Evolutionary conservation across 2,113 vertebrate species (phyloP).

Genomic region (Todiramphus saurophagus): DNA sequence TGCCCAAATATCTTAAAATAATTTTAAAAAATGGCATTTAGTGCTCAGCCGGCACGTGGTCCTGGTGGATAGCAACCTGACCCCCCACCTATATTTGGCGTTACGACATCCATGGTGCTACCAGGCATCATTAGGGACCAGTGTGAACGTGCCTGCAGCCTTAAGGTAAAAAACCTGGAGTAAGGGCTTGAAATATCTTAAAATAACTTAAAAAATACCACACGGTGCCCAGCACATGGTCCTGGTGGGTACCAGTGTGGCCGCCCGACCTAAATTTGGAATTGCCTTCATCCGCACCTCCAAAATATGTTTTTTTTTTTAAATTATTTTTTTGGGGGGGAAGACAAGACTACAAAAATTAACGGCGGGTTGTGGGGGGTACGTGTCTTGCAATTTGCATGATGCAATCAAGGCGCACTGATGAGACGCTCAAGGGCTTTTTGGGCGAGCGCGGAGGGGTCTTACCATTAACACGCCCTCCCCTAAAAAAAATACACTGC

Average conservation of each 20-base stretch:
- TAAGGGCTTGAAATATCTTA: neutral
- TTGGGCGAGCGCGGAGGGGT: neutral
- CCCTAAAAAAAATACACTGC: neutral
- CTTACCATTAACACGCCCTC: neutral
- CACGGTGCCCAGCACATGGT: no score
- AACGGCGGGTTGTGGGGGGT: neutral
- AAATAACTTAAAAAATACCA: neutral
- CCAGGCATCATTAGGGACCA: neutral
- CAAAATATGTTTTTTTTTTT: neutral
- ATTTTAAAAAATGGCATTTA: no score
- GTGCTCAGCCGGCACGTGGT: no score
- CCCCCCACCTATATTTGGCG: neutral
- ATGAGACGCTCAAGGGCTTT: constrained; percentile 67
- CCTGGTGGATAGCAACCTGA: neutral
- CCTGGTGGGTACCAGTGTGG: fast-evolving
- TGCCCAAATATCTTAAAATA: no score
- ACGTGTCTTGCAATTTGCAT: constrained; percentile 73
- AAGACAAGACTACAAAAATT: neutral
- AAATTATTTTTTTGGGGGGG: neutral
- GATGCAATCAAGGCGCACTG: constrained; percentile 77
- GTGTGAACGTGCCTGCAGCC: neutral
- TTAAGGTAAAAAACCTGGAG: neutral
- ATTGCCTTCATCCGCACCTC: fast-evolving
- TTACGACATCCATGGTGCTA: neutral
- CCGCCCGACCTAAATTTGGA: neutral